These are phyloP conservation scores for Chlorospingus flavigularis DNA, from an alignment of 2,797 vertebrate species.

Conservation along the genomic window DNA sequence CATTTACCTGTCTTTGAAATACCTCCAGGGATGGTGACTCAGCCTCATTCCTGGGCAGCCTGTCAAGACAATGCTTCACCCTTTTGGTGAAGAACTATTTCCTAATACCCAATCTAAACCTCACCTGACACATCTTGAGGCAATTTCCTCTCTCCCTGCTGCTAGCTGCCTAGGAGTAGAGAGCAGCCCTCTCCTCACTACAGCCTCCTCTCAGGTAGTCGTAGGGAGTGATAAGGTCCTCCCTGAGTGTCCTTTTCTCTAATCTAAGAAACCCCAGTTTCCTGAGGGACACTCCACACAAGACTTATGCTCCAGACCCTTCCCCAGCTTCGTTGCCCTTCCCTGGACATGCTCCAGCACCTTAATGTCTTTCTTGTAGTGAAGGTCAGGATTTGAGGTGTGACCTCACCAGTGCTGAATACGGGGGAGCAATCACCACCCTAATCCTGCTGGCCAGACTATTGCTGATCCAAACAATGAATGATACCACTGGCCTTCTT, in stretches of 20 bases:
- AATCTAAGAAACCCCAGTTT: background rate
- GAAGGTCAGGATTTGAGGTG: background rate
- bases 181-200: background rate
- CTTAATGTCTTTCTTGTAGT: background rate
- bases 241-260: background rate
- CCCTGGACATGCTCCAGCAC: background rate
- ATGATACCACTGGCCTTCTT: accelerated
- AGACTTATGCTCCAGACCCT: too few species aligned
- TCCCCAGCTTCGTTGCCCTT: accelerated
- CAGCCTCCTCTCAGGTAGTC: background rate
- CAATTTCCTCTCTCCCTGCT: background rate
- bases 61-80: background rate
- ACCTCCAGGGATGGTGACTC: background rate
- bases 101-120: background rate
- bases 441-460: background rate
- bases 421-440: too few species aligned
- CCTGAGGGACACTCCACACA: accelerated
- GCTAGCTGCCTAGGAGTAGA: background rate
- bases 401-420: background rate
- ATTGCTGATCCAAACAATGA: background rate
- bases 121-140: background rate
- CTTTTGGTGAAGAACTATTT: background rate
- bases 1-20: background rate
- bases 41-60: background rate
- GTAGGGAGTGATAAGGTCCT: background rate